Evolutionary conservation across 2,797 vertebrate species (phyloP).

Genomic region (Takifugu rubripes): DNA sequence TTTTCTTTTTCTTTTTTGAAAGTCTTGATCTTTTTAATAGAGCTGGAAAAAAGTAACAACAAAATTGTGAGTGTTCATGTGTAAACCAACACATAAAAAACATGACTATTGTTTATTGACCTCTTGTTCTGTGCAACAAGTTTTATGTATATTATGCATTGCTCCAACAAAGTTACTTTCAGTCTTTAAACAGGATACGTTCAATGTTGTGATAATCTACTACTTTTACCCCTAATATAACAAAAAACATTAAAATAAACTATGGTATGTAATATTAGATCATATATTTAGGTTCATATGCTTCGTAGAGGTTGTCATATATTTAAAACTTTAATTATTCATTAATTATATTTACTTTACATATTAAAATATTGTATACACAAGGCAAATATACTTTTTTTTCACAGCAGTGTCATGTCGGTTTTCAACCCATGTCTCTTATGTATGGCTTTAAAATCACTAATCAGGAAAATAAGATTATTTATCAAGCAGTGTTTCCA

Average conservation of each 20-base stretch:
- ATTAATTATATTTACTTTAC: constrained; percentile 71
- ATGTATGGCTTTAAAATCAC: constrained; percentile 98
- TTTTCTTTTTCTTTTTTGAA: constrained; percentile 35
- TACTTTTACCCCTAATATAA: constrained; percentile 38
- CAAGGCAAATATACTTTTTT: constrained; percentile 79
- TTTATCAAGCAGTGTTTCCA: constrained; percentile 88
- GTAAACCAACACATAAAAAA: constrained; percentile 61
- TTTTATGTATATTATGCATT: constrained; percentile 52
- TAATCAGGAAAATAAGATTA: constrained; percentile 82
- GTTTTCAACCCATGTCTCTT: constrained; percentile 73
- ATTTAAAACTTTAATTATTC: constrained; percentile 68
- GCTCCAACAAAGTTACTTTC: constrained; percentile 14
- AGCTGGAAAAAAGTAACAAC: constrained; percentile 61
- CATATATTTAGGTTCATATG: constrained; percentile 64
- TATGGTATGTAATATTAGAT: constrained; percentile 53
- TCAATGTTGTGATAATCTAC: constrained; percentile 47
- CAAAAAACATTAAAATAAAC: constrained; percentile 59
- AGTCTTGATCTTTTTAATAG: constrained; percentile 65
- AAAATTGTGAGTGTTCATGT: constrained; percentile 63
- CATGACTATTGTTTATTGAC: constrained; percentile 30
- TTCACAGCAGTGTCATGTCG: constrained; percentile 84
- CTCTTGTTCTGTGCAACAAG: constrained; percentile 55
- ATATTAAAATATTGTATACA: constrained; percentile 97
- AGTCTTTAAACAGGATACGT: constrained; percentile 59
- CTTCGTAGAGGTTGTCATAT: constrained; percentile 66